Evolutionary conservation across 2,113 vertebrate genomes (phyloP).

Genomic region (Melospiza melodia): DNA sequence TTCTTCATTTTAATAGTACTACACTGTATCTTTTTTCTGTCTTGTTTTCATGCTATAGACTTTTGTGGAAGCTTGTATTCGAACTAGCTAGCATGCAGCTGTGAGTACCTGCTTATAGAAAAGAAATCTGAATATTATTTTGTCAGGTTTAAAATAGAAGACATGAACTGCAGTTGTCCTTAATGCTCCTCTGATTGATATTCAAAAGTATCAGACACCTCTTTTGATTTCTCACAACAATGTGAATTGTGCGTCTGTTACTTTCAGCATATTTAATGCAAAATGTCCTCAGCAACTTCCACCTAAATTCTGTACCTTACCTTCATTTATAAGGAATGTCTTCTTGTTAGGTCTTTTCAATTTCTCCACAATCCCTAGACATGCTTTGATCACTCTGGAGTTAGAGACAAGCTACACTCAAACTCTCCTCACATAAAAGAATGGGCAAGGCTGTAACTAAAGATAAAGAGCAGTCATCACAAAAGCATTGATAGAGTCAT

Average conservation of each 20-base stretch:
- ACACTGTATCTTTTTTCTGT: neutral
- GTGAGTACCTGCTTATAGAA: neutral
- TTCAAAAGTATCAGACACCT: neutral
- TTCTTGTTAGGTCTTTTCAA: neutral
- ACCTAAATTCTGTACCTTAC: neutral
- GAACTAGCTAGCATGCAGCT: neutral
- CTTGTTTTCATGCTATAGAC: neutral
- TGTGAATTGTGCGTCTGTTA: neutral
- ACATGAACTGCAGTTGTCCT: neutral
- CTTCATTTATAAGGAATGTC: neutral
- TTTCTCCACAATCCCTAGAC: neutral
- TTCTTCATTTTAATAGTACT: neutral
- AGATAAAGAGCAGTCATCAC: neutral
- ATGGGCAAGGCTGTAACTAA: neutral
- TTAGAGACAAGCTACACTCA: neutral
- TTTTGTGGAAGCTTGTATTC: neutral
- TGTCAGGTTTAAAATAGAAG: neutral
- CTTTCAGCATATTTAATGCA: neutral
- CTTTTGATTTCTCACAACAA: neutral
- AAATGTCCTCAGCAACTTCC: neutral
- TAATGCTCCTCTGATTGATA: neutral
- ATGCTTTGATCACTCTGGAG: neutral
- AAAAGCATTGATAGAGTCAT: neutral
- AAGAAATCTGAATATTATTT: neutral
- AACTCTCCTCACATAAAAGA: neutral